These are phyloP conservation scores for Isaurus tuberculatus DNA, from an alignment of 92 coral and sea anemone species.

Conservation along the genomic window DNA sequence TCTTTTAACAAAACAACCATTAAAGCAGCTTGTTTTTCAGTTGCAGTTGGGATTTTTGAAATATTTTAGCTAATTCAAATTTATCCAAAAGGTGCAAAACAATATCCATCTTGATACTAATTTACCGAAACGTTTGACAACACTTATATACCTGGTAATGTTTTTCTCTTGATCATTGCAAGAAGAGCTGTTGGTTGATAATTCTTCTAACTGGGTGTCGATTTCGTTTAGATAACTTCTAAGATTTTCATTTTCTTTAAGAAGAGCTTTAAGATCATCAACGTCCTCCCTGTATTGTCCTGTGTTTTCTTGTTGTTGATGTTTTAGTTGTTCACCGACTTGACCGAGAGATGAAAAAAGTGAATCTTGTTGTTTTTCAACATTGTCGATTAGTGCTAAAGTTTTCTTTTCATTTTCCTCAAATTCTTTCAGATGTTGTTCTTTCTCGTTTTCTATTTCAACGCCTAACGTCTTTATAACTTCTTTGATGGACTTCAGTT, in stretches of 20 bases:
- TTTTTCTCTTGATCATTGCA: constrained; percentile 13
- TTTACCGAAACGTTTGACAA: neutral
- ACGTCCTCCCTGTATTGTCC: constrained; percentile 27
- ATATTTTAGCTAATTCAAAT: no score
- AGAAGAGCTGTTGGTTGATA: constrained; percentile 4
- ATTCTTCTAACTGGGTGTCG: constrained; percentile 53
- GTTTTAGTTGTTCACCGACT: neutral
- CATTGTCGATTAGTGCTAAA: neutral
- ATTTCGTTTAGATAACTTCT: constrained; percentile 71
- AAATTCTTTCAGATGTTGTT: neutral
- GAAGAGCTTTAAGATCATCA: constrained; percentile 49
- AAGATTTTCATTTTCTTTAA: constrained; percentile 61
- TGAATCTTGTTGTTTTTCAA: neutral
- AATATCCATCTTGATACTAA: neutral
- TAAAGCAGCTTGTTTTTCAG: neutral
- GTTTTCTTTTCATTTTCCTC: neutral
- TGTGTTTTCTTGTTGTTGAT: neutral
- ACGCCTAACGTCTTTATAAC: neutral
- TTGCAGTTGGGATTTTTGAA: no score
- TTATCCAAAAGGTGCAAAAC: no score
- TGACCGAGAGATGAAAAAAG: neutral
- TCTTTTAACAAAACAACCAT: neutral
- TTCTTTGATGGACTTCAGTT: constrained; percentile 20
- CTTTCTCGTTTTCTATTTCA: constrained; percentile 18
- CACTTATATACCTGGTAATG: neutral